Evolutionary conservation across 1,140 invertebrate species (phyloP).

Genomic region (Tribolium castaneum): DNA sequence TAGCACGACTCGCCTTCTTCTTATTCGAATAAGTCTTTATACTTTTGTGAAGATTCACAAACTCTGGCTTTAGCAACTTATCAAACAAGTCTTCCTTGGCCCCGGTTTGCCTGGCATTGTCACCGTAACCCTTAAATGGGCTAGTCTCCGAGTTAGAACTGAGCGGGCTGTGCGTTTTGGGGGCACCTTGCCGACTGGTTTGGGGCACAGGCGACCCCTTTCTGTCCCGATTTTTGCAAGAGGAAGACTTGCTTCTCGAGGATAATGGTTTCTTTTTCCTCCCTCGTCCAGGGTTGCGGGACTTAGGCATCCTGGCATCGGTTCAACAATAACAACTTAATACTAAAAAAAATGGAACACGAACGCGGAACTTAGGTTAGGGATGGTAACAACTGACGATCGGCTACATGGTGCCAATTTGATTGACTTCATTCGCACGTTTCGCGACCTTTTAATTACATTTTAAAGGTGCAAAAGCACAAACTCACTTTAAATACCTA

Average conservation of each 20-base stretch:
- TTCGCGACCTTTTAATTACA: too few species aligned
- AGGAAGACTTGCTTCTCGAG: background rate
- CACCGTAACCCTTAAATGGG: background rate
- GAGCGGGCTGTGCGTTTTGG: background rate
- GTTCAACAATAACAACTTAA: background rate
- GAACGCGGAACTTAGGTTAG: background rate
- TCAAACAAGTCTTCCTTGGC: conserved; percentile 1
- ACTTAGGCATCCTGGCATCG: background rate
- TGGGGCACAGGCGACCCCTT: background rate
- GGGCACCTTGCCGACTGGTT: too few species aligned
- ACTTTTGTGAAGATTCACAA: background rate
- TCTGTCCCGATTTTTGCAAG: background rate
- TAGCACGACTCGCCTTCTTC: background rate
- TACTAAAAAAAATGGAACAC: background rate
- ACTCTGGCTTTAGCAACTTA: conserved; percentile 4
- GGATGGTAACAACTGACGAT: too few species aligned
- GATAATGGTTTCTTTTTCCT: background rate
- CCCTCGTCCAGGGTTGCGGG: background rate
- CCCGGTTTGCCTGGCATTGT: background rate
- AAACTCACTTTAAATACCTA: too few species aligned
- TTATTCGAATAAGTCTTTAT: conserved; percentile 2
- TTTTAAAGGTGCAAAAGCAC: too few species aligned
- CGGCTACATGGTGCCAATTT: too few species aligned
- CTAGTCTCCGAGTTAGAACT: background rate
- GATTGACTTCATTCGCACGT: too few species aligned